Conservation (phyloP, 2,113 vertebrate species). For the Corythaixoides concolor region DNA sequence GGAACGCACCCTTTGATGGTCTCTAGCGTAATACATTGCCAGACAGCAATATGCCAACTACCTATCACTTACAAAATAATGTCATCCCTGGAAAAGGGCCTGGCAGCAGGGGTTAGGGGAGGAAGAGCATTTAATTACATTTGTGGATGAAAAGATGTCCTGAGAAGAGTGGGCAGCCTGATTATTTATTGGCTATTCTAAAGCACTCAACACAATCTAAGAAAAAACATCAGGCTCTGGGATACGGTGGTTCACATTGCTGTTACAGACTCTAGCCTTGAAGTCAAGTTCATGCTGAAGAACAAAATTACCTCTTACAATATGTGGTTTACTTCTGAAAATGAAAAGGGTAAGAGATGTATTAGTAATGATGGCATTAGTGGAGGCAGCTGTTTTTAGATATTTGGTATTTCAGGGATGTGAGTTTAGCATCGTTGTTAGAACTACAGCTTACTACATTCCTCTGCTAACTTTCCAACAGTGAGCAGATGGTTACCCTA, state of each 20-base stretch:
- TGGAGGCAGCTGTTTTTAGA: conserved; percentile 72
- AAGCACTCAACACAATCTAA: not conserved
- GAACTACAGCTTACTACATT: conserved; percentile 65
- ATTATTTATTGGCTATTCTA: conserved; percentile 64
- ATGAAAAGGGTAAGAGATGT: conserved; percentile 58
- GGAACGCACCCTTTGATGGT: conserved; percentile 44
- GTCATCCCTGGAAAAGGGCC: conserved; percentile 42
- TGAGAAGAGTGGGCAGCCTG: not conserved
- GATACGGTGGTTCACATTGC: not conserved
- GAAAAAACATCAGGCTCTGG: not conserved
- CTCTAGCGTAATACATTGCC: conserved; percentile 6
- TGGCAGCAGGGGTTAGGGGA: not conserved
- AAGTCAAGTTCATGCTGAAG: conserved; percentile 38
- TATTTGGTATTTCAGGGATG: conserved; percentile 71
- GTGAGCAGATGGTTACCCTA: conserved; percentile 78
- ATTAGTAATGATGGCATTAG: conserved; percentile 66
- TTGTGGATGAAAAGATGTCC: conserved; percentile 46
- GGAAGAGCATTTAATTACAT: conserved; percentile 50
- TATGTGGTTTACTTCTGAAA: conserved; percentile 44
- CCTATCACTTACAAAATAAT: conserved; percentile 48
- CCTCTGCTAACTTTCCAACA: conserved; percentile 71
- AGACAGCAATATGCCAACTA: conserved; percentile 34
- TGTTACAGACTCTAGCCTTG: conserved; percentile 22
- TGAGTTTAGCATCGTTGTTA: conserved; percentile 64
- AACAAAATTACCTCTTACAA: conserved; percentile 44